Percentiles rank a stretch among this genome's conserved stretches.
These are phyloP conservation scores for Chirona hameri DNA, from an alignment of 2,888 invertebrate species.

Conservation along the genomic window DNA sequence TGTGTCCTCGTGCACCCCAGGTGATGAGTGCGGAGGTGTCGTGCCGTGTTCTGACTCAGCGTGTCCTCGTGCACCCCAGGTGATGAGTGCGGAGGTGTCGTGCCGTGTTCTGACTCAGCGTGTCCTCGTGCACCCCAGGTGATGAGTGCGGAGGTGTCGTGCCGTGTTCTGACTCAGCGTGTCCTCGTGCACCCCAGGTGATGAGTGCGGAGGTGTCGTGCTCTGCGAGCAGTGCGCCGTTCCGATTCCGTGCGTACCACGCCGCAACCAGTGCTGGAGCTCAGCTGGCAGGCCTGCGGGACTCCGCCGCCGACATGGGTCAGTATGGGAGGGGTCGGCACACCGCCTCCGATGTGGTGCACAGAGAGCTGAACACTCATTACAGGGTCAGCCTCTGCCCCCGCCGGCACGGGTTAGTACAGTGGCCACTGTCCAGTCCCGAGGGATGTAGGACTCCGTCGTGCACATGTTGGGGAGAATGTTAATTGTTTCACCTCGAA, in stretches of 20 bases:
- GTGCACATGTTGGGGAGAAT: no score
- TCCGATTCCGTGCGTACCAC: constrained; percentile 1
- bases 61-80: neutral
- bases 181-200: neutral
- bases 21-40: constrained; percentile 29
- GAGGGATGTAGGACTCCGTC: no score
- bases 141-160: constrained; percentile 28
- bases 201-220: constrained; percentile 28
- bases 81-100: constrained; percentile 28
- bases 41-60: neutral
- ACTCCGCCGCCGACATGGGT: neutral
- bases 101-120: neutral
- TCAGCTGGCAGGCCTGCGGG: neutral
- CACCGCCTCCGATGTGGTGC: no score
- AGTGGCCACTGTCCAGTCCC: no score
- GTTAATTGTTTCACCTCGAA: no score
- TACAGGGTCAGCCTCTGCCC: no score
- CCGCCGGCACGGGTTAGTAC: no score
- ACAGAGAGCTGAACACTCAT: no score
- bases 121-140: neutral
- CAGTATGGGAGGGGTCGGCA: neutral
- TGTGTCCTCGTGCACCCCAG: neutral
- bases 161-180: neutral
- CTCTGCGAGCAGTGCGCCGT: constrained; percentile 13
- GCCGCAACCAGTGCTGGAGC: neutral